Base-by-base conservation (phyloP, 2,888 invertebrate species). In the Nowickia ferox region DNA sequence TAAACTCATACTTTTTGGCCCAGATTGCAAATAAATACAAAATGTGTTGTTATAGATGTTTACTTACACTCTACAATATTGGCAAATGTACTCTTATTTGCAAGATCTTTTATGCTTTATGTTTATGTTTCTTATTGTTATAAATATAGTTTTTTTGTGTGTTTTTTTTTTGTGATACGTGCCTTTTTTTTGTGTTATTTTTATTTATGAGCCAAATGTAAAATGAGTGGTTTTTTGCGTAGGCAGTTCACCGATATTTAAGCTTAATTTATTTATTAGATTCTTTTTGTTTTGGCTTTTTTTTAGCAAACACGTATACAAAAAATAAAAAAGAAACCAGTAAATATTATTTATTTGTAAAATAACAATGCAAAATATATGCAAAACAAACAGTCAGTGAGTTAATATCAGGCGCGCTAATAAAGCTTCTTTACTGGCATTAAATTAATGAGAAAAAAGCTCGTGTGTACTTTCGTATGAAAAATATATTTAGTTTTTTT, bases 231-330 rank as follows among this genome's bases (percentile, higher is more conserved):
- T 83, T 84, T 30, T 5, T 71, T 75, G 83, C 79, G 83, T 86
- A 79, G 86, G 86, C 71, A 65, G 79, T 59, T 79, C 71, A 79
- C 78, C 85, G 75, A 78, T 85, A 82, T 85, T 85, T 85, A 75
- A 82, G 71, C 61, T 61, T 55, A 83, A 74, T 79, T 76, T 69
- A 72, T 53, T 76, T 82, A 74, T 78, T 65, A n/a, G 38, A 9
- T 77, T 48, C 59, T 22, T 53, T 30, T 42, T 74, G 17, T 57
- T 59, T 51, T 69, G 40, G 1, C 10, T 22, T 46, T 66, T 30
- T 15, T 65, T 57, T 66, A 71, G 42, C 46, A 46, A 17, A 53
- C n/a, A n/a, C n/a, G n/a, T 40, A 59, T 9, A 40, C 9, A 42
- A 38, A 46, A 44, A 61, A 42, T 40, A 68, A 3, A 11, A 46